phyloP scores from a whole-genome alignment of 2,888 invertebrate genomes.

The Caenorhabditis panamensis region DNA sequence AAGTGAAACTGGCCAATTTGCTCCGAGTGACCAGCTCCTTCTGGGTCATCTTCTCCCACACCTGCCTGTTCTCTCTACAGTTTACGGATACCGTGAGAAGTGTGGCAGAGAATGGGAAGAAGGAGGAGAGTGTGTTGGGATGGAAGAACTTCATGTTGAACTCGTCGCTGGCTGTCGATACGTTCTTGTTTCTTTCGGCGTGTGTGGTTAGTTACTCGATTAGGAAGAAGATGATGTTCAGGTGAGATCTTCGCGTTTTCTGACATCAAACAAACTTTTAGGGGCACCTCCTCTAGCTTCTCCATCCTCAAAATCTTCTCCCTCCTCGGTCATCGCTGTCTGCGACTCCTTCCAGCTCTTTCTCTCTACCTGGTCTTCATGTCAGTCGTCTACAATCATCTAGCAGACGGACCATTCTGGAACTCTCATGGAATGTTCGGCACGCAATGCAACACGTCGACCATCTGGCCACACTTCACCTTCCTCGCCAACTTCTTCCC shows the following conservation, averaged over 20 bases:
- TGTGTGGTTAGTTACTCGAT: conserved; percentile 66
- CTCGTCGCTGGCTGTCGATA: conserved; percentile 74
- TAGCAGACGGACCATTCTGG: conserved; percentile 69
- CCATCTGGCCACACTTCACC: conserved; percentile 68
- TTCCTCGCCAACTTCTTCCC: conserved; percentile 71
- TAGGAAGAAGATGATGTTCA: conserved; percentile 58
- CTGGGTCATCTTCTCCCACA: conserved; percentile 70
- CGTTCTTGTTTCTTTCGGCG: conserved; percentile 72
- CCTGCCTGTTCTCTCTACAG: conserved; percentile 66
- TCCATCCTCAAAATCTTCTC: not conserved
- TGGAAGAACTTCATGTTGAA: conserved; percentile 67
- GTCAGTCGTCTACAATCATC: conserved; percentile 53
- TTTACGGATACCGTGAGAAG: conserved; percentile 63
- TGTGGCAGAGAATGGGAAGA: conserved; percentile 19
- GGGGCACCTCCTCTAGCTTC: conserved; percentile 14
- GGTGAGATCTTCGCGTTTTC: too few relatives aligned
- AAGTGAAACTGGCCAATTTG: conserved; percentile 57
- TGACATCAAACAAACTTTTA: conserved; percentile 5
- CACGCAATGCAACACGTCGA: conserved; percentile 58
- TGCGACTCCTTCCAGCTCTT: conserved; percentile 62
- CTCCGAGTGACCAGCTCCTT: conserved; percentile 64
- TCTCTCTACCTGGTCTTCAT: conserved; percentile 59
- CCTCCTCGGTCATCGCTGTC: conserved; percentile 48
- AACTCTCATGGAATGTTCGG: conserved; percentile 69
- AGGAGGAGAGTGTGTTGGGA: conserved; percentile 5